phyloP scores from a whole-genome alignment of 2,113 vertebrate genomes.

The Triplophysa rosa region DNA sequence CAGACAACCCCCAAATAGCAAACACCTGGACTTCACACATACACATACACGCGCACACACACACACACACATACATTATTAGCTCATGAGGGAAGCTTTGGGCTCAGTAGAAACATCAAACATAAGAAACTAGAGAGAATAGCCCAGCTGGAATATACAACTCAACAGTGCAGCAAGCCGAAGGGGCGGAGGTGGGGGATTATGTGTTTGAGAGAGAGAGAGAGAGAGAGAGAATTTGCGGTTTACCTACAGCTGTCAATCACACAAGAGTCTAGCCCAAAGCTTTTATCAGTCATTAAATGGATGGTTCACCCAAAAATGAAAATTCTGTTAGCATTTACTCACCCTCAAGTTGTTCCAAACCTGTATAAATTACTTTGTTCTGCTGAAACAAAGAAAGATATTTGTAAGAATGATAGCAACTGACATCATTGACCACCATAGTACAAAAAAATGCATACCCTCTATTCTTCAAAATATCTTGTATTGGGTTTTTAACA shows the following conservation, averaged over 20 bases:
- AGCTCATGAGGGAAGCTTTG: conserved; percentile 68
- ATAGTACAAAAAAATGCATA: too few species aligned
- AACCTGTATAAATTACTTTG: too few species aligned
- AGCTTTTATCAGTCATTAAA: not conserved
- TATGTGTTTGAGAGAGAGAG: conserved; percentile 16
- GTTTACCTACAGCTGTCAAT: conserved; percentile 12
- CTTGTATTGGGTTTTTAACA: too few species aligned
- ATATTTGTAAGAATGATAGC: too few species aligned
- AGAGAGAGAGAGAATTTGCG: not conserved
- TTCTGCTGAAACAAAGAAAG: too few species aligned
- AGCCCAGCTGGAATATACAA: conserved; percentile 82
- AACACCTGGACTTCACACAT: conserved; percentile 80
- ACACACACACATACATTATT: conserved; percentile 67
- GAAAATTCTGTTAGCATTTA: too few species aligned
- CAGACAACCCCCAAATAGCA: conserved; percentile 84
- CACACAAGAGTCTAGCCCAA: not conserved
- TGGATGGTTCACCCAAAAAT: too few species aligned
- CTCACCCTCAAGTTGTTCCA: too few species aligned
- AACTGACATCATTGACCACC: too few species aligned
- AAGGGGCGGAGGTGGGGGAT: conserved; percentile 17
- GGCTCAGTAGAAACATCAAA: conserved; percentile 73
- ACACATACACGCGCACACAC: conserved; percentile 65
- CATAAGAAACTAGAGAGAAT: conserved; percentile 75
- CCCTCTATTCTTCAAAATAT: too few species aligned
- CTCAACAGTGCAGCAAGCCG: conserved; percentile 70